Conservation (phyloP, 2,797 vertebrate species). For the Rhinoraja longicauda region DNA sequence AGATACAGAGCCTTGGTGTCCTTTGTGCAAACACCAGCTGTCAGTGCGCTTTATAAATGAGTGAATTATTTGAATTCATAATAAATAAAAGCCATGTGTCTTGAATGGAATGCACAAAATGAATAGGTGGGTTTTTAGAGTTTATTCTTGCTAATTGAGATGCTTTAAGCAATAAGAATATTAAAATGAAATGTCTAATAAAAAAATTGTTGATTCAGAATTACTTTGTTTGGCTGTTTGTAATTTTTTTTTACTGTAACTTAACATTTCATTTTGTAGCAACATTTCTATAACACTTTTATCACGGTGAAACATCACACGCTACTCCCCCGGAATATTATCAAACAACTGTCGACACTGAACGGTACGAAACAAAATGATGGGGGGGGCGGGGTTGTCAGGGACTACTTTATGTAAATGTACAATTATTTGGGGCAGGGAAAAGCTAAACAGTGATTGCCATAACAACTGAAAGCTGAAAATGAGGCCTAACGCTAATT, state of each 20-base stretch:
- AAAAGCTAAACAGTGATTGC: neutral
- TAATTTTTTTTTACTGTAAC: neutral
- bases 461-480: neutral
- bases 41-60: constrained; percentile 7
- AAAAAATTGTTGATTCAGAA: constrained; percentile 14
- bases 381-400: neutral
- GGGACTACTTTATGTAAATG: neutral
- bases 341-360: neutral
- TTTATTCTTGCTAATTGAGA: constrained; percentile 28
- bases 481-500: no score
- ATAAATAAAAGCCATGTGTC: constrained; percentile 34
- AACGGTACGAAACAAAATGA: neutral
- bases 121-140: neutral
- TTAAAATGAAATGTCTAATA: constrained; percentile 27
- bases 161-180: neutral
- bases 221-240: neutral
- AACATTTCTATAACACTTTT: neutral
- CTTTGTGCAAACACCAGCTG: constrained; percentile 16
- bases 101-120: constrained; percentile 16
- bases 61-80: constrained; percentile 14
- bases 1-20: neutral
- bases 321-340: neutral
- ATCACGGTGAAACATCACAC: neutral
- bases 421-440: neutral
- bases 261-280: neutral